Evolutionary conservation across 2,113 vertebrate species (phyloP).

Genomic region (Guaruba guarouba): DNA sequence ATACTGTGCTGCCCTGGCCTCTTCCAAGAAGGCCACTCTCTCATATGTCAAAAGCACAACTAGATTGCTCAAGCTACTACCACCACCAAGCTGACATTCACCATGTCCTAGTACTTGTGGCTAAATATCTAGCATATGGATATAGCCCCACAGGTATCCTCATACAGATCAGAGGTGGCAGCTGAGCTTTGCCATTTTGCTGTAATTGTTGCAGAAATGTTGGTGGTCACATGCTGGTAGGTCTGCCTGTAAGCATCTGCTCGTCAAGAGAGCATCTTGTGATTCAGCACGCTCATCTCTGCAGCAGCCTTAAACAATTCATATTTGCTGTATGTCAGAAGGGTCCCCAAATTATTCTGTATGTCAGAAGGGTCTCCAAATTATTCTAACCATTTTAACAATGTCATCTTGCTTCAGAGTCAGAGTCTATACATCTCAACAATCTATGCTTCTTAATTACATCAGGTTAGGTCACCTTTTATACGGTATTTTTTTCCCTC

Average conservation of each 20-base stretch:
- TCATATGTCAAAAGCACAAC: not conserved
- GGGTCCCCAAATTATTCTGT: not conserved
- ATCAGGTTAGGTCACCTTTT: not conserved
- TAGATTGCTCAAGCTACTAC: not conserved
- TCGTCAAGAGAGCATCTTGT: not conserved
- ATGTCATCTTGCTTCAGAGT: not conserved
- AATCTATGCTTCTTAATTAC: not conserved
- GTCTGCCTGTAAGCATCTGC: not conserved
- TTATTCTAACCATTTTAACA: not conserved
- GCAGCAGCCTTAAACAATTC: not conserved
- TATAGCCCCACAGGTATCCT: not conserved
- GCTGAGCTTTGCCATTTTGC: not conserved
- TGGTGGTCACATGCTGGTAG: not conserved
- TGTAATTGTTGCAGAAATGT: not conserved
- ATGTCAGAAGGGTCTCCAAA: not conserved
- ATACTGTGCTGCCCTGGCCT: not conserved
- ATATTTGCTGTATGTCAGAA: not conserved
- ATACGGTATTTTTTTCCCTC: rapidly evolving
- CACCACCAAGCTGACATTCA: not conserved
- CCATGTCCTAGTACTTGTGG: not conserved
- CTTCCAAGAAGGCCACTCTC: not conserved
- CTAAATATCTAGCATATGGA: not conserved
- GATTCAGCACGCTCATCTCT: not conserved
- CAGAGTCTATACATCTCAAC: not conserved
- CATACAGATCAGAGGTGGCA: not conserved